A percentile compares a stretch with the other conserved stretches of the same genome.
Evolutionary conservation across 92 coral and sea anemone genomes (phyloP).

Genomic region (Umimayanthus kanabou): DNA sequence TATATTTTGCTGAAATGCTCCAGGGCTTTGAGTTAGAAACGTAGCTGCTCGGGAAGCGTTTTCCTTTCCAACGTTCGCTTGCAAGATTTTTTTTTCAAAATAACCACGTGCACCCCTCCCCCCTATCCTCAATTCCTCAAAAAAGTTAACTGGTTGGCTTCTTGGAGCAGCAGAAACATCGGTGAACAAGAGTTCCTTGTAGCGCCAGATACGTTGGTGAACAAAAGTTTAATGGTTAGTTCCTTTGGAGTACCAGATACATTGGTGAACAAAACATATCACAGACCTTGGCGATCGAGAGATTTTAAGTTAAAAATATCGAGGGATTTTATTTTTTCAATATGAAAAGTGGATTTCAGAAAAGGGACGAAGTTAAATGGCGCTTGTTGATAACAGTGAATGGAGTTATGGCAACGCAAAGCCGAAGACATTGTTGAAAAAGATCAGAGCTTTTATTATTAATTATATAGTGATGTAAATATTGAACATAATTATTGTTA

Average conservation of each 20-base stretch:
- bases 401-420: not conserved
- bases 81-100: too few relatives aligned
- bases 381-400: conserved; percentile 12
- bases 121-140: too few relatives aligned
- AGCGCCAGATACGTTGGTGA: not conserved
- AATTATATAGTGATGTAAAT: conserved; percentile 22
- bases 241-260: not conserved
- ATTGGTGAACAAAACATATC: not conserved
- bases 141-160: not conserved
- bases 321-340: conserved; percentile 33
- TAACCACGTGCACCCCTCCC: not conserved
- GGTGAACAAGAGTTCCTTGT: not conserved
- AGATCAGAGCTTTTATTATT: conserved; percentile 32
- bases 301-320: conserved; percentile 2
- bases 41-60: too few relatives aligned
- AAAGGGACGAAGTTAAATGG: not conserved
- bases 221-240: not conserved
- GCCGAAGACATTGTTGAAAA: not conserved
- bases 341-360: conserved; percentile 28
- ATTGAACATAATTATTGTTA: not conserved
- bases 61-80: too few relatives aligned
- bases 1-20: not conserved
- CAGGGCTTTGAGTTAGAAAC: not conserved
- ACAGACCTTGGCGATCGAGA: not conserved
- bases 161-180: not conserved